phyloP scores from a whole-genome alignment of 2,888 invertebrate species.

The Boloria selene region DNA sequence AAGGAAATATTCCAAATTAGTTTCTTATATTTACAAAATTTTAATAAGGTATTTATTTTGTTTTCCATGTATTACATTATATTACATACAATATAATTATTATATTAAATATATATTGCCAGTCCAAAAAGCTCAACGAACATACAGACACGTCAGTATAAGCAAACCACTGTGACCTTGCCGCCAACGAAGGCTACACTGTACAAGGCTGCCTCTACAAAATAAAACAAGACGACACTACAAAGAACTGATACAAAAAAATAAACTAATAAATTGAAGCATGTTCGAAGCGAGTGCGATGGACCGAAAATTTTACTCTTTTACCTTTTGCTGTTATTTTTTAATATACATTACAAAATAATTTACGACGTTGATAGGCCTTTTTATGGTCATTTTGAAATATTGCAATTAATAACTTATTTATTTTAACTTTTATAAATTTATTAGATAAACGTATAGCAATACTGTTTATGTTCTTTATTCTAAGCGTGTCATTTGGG shows the following conservation, averaged over 20 bases:
- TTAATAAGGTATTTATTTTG: too few species aligned
- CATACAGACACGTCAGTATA: constrained; percentile 43
- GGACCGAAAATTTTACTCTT: constrained; percentile 51
- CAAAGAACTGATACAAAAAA: constrained; percentile 78
- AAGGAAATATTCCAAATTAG: too few species aligned
- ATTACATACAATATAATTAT: too few species aligned
- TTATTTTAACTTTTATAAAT: background rate
- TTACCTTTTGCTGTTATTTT: constrained; percentile 38
- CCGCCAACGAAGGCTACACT: constrained; percentile 76
- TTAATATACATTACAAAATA: constrained; percentile 25
- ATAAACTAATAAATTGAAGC: constrained; percentile 63
- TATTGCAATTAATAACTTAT: background rate
- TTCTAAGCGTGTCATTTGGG: too few species aligned
- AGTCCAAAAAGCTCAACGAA: constrained; percentile 24
- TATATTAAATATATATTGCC: too few species aligned
- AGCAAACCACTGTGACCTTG: constrained; percentile 70
- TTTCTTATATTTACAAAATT: too few species aligned
- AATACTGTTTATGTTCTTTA: too few species aligned
- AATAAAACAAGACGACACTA: constrained; percentile 63
- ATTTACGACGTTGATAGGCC: background rate
- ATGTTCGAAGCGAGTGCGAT: constrained; percentile 61
- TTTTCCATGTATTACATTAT: too few species aligned
- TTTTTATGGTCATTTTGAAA: constrained; percentile 7
- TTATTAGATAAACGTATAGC: too few species aligned
- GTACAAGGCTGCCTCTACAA: constrained; percentile 65